Percentiles rank a stretch among this genome's conserved stretches.
Conservation (phyloP, 2,888 invertebrate genomes). For the Torymus tubicola region DNA sequence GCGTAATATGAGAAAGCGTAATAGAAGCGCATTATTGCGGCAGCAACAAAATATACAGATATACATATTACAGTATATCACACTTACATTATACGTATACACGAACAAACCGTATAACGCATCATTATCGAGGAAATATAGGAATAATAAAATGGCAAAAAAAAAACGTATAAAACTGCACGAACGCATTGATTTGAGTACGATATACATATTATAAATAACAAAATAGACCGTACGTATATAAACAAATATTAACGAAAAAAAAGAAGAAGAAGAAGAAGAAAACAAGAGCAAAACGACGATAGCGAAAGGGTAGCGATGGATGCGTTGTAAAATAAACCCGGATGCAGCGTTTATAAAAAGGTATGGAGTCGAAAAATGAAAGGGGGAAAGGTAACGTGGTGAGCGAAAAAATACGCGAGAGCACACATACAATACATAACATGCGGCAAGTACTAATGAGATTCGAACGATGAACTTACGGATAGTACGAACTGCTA, state of each 20-base stretch:
- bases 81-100: no score
- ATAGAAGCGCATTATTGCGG: no score
- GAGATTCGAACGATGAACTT: constrained; percentile 21
- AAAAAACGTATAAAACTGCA: constrained; percentile 1
- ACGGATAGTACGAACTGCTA: constrained; percentile 69
- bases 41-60: no score
- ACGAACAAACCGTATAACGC: no score
- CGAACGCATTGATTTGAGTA: constrained; percentile 13
- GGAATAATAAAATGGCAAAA: no score
- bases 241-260: constrained; percentile 19
- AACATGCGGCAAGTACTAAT: not conserved
- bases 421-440: not conserved
- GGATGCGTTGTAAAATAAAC: constrained; percentile 51
- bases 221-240: not conserved
- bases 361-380: constrained; percentile 25
- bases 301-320: not conserved
- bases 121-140: no score
- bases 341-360: constrained; percentile 30
- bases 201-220: constrained; percentile 23
- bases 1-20: no score
- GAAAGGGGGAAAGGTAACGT: not conserved
- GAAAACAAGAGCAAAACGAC: no score
- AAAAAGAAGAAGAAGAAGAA: no score
- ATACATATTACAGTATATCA: no score
- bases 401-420: not conserved